A percentile compares a stretch with the other conserved stretches of the same genome.
Evolutionary conservation across 2,888 invertebrate species (phyloP).

Genomic region (Julus scanicus): DNA sequence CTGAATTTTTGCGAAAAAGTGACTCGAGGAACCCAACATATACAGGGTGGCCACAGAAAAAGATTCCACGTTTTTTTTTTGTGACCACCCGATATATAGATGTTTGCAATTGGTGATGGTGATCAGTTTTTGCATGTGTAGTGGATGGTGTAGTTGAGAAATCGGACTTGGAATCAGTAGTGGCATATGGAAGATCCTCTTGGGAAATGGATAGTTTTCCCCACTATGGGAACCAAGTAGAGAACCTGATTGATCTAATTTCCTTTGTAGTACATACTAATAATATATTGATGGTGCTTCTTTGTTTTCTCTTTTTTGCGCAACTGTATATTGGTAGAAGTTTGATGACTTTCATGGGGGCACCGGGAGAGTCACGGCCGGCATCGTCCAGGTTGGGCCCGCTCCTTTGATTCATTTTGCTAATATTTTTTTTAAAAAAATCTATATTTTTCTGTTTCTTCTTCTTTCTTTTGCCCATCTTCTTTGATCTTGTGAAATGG

Average conservation of each 20-base stretch:
- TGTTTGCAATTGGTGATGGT: no score
- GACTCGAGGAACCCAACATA: no score
- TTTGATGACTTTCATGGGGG: constrained; percentile 53
- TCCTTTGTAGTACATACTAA: not conserved
- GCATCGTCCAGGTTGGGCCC: constrained; percentile 55
- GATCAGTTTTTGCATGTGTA: not conserved
- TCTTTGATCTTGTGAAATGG: constrained; percentile 5
- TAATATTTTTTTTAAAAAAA: not conserved
- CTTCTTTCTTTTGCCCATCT: constrained; percentile 7
- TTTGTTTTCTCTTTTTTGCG: constrained; percentile 31
- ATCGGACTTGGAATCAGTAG: no score
- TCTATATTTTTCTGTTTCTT: not conserved
- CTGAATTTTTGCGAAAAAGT: no score
- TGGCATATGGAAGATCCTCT: not conserved
- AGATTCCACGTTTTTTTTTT: no score
- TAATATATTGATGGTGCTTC: constrained; percentile 18
- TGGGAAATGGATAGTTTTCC: not conserved
- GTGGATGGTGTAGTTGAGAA: not conserved
- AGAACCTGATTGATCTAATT: not conserved
- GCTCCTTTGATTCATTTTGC: constrained; percentile 37
- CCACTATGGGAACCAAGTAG: no score
- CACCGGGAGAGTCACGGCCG: constrained; percentile 54
- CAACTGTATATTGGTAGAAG: constrained; percentile 20
- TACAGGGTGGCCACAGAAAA: no score
- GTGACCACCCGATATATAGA: no score